Evolutionary conservation across 2,888 invertebrate genomes (phyloP).

Genomic region (Crioceris asparagi): DNA sequence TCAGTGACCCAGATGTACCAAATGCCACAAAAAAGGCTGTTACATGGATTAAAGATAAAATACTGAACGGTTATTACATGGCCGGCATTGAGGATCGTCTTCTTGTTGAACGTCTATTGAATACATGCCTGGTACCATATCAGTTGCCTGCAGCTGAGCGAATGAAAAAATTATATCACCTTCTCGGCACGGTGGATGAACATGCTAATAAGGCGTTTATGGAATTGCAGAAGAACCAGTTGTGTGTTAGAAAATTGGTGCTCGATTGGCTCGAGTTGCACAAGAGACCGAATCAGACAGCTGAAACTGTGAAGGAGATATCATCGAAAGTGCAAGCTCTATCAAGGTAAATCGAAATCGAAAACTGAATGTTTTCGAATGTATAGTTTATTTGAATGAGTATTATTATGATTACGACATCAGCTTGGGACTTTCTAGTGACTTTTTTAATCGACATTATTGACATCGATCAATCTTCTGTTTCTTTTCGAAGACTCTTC

Average conservation of each 20-base stretch:
- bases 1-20: slow-evolving; percentile 74
- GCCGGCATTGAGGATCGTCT: slow-evolving; percentile 75
- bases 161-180: slow-evolving; percentile 81
- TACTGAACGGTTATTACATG: slow-evolving; percentile 80
- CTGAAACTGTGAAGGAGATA: slow-evolving; percentile 63
- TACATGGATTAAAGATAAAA: slow-evolving; percentile 95
- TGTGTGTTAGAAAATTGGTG: slow-evolving; percentile 72
- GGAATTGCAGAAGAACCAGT: slow-evolving; percentile 85
- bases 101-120: slow-evolving; percentile 82
- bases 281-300: slow-evolving; percentile 51
- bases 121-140: slow-evolving; percentile 92
- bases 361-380: background rate
- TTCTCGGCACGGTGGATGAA: slow-evolving; percentile 88
- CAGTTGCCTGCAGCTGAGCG: slow-evolving; percentile 74
- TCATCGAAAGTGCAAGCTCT: slow-evolving; percentile 55
- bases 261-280: slow-evolving; percentile 79
- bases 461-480: too few relatives aligned
- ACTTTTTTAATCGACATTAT: too few relatives aligned
- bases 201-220: slow-evolving; percentile 89
- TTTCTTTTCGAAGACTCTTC: too few relatives aligned
- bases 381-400: too few relatives aligned
- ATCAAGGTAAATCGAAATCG: slow-evolving; percentile 44
- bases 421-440: too few relatives aligned
- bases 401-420: too few relatives aligned
- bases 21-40: slow-evolving; percentile 78